Conservation (phyloP, 1,140 invertebrate species). For the Harpegnathos saltator region DNA sequence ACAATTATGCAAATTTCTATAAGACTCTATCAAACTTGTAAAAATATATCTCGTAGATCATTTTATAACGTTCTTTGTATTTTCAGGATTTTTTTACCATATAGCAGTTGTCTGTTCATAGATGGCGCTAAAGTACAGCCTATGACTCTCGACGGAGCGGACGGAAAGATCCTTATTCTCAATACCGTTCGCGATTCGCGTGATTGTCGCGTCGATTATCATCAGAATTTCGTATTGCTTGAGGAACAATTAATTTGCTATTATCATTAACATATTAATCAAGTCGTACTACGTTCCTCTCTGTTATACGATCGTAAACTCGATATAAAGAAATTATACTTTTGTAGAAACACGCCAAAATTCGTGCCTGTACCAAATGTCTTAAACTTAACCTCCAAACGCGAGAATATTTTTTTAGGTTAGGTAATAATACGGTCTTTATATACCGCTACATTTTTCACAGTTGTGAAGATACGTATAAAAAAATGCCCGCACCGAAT, state of each 20-base stretch:
- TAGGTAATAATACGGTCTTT: constrained; percentile 45
- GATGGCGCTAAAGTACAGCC: background rate
- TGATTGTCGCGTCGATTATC: background rate
- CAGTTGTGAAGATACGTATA: constrained; percentile 28
- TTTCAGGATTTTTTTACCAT: background rate
- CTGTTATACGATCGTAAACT: background rate
- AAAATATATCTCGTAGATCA: no score
- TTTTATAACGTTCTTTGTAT: no score
- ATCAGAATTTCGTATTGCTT: background rate
- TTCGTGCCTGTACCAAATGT: constrained; percentile 24
- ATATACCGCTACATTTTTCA: constrained; percentile 28
- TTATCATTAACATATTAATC: background rate
- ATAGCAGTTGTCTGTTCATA: background rate
- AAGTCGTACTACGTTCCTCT: background rate
- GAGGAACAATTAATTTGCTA: background rate
- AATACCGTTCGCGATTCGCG: background rate
- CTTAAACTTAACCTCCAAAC: constrained; percentile 55
- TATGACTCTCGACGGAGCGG: background rate
- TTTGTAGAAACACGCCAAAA: background rate
- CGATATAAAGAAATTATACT: constrained; percentile 1
- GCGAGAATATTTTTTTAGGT: constrained; percentile 45
- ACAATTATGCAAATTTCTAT: no score
- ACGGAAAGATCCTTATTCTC: background rate
- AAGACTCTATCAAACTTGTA: no score
- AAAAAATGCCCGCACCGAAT: constrained; percentile 81